A percentile compares a stretch with the other conserved stretches of the same genome.
Conservation (phyloP, 2,113 vertebrate species). For the Crotalus tigris region DNA sequence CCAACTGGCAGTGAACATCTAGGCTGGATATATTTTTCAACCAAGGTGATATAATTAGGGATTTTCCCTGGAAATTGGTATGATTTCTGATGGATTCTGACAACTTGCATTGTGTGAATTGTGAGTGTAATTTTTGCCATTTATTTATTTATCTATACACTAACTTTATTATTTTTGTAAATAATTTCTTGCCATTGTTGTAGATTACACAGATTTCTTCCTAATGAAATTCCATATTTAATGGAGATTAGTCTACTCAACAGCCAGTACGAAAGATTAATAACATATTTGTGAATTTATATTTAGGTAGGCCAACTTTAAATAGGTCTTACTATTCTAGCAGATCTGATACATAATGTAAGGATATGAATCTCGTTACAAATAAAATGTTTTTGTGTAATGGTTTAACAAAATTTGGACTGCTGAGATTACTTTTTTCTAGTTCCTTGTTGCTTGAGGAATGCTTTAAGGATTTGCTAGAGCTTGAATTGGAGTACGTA, state of each 20-base stretch:
- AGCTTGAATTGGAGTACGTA: not conserved
- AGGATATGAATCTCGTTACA: not conserved
- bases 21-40: not conserved
- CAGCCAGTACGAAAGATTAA: not conserved
- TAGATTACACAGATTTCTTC: not conserved
- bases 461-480: not conserved
- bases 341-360: not conserved
- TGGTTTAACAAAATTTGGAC: not conserved
- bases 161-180: too few species aligned
- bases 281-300: not conserved
- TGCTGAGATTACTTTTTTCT: not conserved
- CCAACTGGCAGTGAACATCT: not conserved
- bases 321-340: not conserved
- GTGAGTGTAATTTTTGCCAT: not conserved
- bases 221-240: not conserved
- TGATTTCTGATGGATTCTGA: slow-evolving; percentile 3
- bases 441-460: not conserved
- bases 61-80: not conserved
- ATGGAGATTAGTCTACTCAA: not conserved
- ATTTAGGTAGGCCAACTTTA: not conserved
- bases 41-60: not conserved
- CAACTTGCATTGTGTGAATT: not conserved
- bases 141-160: too few species aligned
- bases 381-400: not conserved
- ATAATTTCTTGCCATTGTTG: not conserved